phyloP scores from a whole-genome alignment of 1,140 invertebrate species.

The Procambarus clarkii region DNA sequence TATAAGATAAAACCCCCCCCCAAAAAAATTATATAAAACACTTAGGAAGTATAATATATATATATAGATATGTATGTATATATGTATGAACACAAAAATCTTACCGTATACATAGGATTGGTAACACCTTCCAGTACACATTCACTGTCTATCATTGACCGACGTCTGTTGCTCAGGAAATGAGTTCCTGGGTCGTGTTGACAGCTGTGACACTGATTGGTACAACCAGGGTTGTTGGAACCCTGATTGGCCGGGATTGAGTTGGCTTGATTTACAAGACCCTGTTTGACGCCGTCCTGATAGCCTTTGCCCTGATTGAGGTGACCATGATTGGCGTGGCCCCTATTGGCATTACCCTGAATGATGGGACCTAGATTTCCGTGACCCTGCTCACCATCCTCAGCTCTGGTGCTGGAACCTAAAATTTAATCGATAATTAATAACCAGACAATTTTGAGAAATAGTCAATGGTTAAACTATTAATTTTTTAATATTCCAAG shows the following conservation, averaged over 20 bases:
- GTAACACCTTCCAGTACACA: not conserved
- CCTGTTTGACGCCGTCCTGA: not conserved
- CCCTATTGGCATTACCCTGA: not conserved
- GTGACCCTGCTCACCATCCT: not conserved
- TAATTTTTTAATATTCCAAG: too few relatives aligned
- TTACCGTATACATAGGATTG: not conserved
- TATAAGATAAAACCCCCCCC: too few relatives aligned
- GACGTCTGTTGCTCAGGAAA: not conserved
- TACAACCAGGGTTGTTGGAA: not conserved
- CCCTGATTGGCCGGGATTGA: not conserved
- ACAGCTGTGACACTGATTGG: not conserved
- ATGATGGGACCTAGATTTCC: not conserved
- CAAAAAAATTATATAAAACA: too few relatives aligned
- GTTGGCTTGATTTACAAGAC: not conserved
- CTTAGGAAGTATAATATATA: too few relatives aligned
- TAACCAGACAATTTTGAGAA: too few relatives aligned
- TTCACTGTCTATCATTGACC: not conserved
- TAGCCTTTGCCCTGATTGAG: not conserved
- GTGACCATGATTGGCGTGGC: not conserved
- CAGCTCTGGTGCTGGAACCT: not conserved
- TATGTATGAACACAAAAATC: too few relatives aligned
- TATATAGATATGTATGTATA: too few relatives aligned
- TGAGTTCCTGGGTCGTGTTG: not conserved
- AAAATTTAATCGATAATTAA: not conserved
- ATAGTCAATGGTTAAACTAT: too few relatives aligned